Base-by-base conservation (phyloP, 37 sponge, comb jelly and placozoan species). In the Diacarnus erythraeanus region DNA sequence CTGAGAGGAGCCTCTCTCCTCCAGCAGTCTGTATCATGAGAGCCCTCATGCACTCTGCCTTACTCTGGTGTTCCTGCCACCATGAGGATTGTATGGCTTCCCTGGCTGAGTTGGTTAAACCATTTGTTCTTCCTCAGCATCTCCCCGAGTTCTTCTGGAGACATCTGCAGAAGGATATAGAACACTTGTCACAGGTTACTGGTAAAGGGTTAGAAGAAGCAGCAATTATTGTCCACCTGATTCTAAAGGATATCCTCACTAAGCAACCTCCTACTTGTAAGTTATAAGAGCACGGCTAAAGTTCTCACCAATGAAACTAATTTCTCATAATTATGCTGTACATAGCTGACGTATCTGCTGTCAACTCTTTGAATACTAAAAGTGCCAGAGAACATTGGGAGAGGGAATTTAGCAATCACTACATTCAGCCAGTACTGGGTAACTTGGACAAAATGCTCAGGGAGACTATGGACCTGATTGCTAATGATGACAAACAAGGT, bases 141-240 rank as follows among this genome's bases (percentile, higher is more conserved):
- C 74, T 86, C 2, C 75, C 86, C 9, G 75, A 74, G 75, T 93
- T 89, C 80, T 89, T 93, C 80, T 89, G 86, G 85, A 35, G 31
- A 23, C 93, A 93, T 59, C 77, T 93, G 35, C 80, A 82, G 43
- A 71, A 60, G 41, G 93, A 93, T 56, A n/a, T 93, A 25, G 64
- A 78, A 23, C 70, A 56, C 42, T 56, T 93, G 56, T 60, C 54
- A 56, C 54, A 18, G 36, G 68, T 73, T 21, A 67, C 70, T 5
- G 83, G 83, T 6, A 82, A 38, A 40, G 57, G 41, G 47, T 23
- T 75, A 36, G 88, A 92, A 10, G 93, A 88, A 31, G 78, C 78
- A 64, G 86, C 57, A 36, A 58, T 92, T 9, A 47, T 84, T 34
- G 30, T 87, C 12, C 93, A 92, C 64, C 82, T 81, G 38, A 51